Percentiles rank a stretch among this genome's conserved stretches.
Conservation (phyloP, 2,113 vertebrate genomes). For the Dicentrarchus labrax region DNA sequence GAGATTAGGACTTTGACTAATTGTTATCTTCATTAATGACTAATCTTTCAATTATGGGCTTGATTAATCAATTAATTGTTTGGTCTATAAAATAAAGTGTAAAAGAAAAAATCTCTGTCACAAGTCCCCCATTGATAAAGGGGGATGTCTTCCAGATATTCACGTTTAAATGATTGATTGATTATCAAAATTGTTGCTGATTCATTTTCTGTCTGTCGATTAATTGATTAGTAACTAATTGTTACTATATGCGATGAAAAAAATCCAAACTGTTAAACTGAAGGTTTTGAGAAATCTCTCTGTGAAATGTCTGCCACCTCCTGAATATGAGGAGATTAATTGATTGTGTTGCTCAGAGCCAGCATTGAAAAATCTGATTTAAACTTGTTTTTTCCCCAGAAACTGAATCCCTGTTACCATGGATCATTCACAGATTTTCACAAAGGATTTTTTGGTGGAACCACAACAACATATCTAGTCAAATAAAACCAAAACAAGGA, state of each 20-base stretch:
- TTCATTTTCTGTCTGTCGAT: neutral
- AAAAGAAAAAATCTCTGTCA: neutral
- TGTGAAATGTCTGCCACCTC: neutral
- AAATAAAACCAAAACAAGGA: no score
- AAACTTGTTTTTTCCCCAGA: neutral
- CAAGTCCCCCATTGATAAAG: neutral
- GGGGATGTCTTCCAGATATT: neutral
- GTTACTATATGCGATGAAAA: no score
- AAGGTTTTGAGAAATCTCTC: neutral
- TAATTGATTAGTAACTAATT: neutral
- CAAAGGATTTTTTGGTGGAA: no score
- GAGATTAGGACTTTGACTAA: neutral
- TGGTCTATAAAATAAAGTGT: neutral
- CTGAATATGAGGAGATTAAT: neutral
- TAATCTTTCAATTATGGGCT: neutral
- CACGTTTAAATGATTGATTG: neutral
- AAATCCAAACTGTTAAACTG: neutral
- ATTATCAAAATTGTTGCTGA: neutral
- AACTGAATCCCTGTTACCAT: neutral
- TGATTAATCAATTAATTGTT: neutral
- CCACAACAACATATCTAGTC: no score
- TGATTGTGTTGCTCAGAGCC: neutral
- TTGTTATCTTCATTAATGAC: constrained; percentile 3
- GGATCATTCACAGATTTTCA: neutral
- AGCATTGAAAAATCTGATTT: neutral